Evolutionary conservation across 1,140 invertebrate species (phyloP).

Genomic region (Zaprionus davidi): DNA sequence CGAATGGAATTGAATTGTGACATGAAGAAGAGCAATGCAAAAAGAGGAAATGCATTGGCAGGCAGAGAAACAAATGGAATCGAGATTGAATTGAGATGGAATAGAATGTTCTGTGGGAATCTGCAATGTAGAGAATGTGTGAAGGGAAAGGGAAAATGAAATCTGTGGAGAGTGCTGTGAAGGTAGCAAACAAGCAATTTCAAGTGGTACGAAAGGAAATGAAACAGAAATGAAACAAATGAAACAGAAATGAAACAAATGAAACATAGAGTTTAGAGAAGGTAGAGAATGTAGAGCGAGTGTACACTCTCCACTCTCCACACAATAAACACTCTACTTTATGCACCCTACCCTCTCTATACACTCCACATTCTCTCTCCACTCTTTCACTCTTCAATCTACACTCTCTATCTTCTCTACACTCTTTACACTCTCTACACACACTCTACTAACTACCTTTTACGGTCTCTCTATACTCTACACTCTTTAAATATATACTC

Average conservation of each 20-base stretch:
- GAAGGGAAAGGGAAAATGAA: background rate
- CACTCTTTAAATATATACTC: no score
- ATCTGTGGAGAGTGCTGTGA: background rate
- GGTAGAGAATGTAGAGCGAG: no score
- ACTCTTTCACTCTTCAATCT: background rate
- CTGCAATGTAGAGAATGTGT: background rate
- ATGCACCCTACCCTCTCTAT: no score
- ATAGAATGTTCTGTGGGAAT: background rate
- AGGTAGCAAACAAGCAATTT: background rate
- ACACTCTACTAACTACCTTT: no score
- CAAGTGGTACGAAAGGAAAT: background rate
- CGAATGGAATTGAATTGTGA: conserved; percentile 3
- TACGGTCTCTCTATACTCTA: no score
- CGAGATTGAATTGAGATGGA: background rate
- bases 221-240: background rate
- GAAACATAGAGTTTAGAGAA: no score
- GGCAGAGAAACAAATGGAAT: background rate
- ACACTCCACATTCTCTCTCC: background rate
- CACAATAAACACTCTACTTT: no score
- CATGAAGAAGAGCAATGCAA: background rate
- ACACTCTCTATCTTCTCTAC: background rate
- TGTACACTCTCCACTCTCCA: no score
- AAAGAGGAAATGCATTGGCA: background rate
- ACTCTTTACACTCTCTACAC: background rate
- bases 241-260: no score